Conservation (phyloP, 53 echinoderm and acorn worm genomes). For the Paracentrotus lividus region DNA sequence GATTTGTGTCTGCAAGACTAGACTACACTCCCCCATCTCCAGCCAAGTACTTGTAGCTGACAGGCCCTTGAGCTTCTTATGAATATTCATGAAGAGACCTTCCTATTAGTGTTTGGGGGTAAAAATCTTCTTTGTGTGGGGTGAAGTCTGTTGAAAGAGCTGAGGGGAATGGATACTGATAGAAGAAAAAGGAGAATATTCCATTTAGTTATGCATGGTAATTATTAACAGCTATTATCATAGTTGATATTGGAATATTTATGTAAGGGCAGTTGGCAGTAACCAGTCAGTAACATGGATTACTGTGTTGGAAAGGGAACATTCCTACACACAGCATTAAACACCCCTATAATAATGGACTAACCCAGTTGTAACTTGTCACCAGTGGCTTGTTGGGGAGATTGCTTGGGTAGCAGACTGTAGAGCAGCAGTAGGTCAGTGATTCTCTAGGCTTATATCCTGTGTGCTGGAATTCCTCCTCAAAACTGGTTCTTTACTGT, state of each 20-base stretch:
- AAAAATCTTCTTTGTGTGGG: too few species aligned
- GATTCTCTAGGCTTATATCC: not conserved
- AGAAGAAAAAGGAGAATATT: not conserved
- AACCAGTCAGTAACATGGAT: not conserved
- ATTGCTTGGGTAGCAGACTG: conserved; percentile 28
- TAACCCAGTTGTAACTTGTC: conserved; percentile 44
- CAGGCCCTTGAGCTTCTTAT: not conserved
- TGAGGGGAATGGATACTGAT: not conserved
- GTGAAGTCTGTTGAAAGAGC: not conserved
- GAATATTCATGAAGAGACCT: conserved; percentile 31
- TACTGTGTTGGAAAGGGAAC: not conserved
- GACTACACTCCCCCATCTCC: conserved; percentile 20
- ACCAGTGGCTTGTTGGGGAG: conserved; percentile 56
- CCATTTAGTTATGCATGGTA: too few species aligned
- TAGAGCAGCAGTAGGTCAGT: not conserved
- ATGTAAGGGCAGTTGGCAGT: too few species aligned
- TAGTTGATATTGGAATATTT: too few species aligned
- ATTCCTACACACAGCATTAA: not conserved
- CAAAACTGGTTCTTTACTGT: conserved; percentile 15
- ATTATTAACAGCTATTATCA: too few species aligned
- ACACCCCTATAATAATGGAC: conserved; percentile 44
- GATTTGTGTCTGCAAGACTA: not conserved
- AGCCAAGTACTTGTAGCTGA: not conserved
- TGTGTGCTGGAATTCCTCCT: conserved; percentile 36
- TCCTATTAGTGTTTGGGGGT: not conserved